Conservation (phyloP, 2,113 vertebrate species). For the Phoxinus phoxinus region DNA sequence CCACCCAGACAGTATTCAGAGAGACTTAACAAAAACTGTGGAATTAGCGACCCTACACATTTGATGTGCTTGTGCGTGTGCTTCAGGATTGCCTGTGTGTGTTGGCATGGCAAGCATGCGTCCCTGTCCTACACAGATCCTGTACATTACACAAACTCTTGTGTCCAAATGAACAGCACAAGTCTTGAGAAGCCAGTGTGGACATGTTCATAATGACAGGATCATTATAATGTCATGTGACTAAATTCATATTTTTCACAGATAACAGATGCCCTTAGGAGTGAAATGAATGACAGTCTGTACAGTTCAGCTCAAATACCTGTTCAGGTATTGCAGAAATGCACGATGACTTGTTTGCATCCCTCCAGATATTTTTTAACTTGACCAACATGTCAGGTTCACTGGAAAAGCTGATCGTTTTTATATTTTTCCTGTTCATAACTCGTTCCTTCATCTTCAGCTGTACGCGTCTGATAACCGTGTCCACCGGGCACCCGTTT, state of each 20-base stretch:
- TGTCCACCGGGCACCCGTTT: conserved; percentile 60
- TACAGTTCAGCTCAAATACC: neutral
- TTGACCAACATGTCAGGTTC: neutral
- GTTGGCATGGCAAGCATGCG: conserved; percentile 56
- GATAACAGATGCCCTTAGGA: neutral
- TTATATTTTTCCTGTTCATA: neutral
- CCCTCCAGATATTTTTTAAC: neutral
- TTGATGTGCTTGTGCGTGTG: conserved; percentile 22
- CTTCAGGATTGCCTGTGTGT: neutral
- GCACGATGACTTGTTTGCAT: neutral
- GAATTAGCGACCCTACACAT: neutral
- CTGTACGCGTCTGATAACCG: conserved; percentile 64
- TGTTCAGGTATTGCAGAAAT: neutral
- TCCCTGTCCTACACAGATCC: conserved; percentile 48
- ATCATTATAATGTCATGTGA: neutral
- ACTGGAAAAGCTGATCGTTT: neutral
- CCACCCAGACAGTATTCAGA: conserved; percentile 14
- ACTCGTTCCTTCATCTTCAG: conserved; percentile 49
- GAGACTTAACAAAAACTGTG: conserved; percentile 26
- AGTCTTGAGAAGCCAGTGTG: neutral
- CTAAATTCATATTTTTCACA: neutral
- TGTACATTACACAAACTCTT: too few relatives aligned
- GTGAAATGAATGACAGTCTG: neutral
- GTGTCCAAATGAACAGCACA: neutral
- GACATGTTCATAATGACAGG: neutral